These are phyloP conservation scores for Xenopus laevis DNA, from an alignment of 2,113 vertebrate genomes.

Conservation along the genomic window DNA sequence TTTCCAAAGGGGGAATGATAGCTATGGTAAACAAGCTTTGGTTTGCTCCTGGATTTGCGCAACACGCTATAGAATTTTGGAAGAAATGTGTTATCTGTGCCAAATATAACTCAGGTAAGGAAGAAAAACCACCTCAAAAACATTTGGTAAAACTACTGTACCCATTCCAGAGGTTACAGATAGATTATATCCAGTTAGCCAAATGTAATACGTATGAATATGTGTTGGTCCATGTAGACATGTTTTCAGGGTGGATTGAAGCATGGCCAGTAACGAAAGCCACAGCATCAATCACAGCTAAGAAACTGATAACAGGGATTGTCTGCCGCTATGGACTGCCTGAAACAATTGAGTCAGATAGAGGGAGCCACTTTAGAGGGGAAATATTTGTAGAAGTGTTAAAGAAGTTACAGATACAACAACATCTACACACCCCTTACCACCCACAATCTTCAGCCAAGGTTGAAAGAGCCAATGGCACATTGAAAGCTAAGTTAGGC, in stretches of 20 bases:
- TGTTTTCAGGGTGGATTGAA: constrained; percentile 5
- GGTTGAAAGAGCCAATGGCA: background rate
- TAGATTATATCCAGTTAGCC: constrained; percentile 9
- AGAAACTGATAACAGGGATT: constrained; percentile 2
- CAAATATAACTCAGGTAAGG: background rate
- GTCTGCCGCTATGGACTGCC: constrained; percentile 1
- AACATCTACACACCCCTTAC: background rate
- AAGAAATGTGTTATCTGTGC: background rate
- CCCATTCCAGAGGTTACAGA: constrained; percentile 9
- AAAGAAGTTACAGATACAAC: constrained; percentile 3
- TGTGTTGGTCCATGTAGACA: background rate
- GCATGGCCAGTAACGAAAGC: constrained; percentile 7
- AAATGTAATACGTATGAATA: constrained; percentile 8
- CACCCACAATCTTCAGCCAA: background rate
- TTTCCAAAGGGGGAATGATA: too few species aligned
- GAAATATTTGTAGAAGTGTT: background rate
- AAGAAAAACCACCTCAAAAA: background rate
- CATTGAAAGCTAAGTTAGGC: background rate
- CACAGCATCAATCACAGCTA: background rate
- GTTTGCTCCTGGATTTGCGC: background rate
- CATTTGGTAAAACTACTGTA: background rate
- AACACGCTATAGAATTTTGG: background rate
- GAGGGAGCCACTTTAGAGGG: background rate
- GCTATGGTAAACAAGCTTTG: too few species aligned
- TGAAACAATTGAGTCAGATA: background rate